These are phyloP conservation scores for Dicycla oo DNA, from an alignment of 2,888 invertebrate genomes.

Conservation along the genomic window DNA sequence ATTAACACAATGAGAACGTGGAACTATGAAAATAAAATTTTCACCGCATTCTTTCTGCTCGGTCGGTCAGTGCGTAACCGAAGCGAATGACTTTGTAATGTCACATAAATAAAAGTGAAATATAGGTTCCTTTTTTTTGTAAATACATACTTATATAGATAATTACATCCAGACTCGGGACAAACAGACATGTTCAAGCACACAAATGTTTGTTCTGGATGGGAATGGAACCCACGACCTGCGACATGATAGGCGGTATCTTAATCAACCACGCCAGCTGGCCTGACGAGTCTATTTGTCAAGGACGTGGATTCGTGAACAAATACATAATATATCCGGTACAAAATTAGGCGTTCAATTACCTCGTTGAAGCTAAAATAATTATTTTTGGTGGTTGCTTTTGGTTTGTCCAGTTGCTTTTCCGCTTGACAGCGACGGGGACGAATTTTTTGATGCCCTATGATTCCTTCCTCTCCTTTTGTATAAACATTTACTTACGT, in stretches of 20 bases:
- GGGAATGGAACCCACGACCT: too few relatives aligned
- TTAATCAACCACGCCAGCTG: too few relatives aligned
- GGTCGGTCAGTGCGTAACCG: slow-evolving; percentile 19
- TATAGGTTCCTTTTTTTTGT: neutral
- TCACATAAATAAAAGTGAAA: slow-evolving; percentile 3
- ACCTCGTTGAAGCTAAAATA: slow-evolving; percentile 15
- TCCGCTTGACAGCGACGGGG: too few relatives aligned
- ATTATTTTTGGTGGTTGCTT: neutral
- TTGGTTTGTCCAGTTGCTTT: neutral
- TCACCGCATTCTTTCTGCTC: slow-evolving; percentile 43
- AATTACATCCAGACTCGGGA: too few relatives aligned
- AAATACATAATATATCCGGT: slow-evolving; percentile 24
- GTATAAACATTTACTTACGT: too few relatives aligned
- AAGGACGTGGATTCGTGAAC: slow-evolving; percentile 21
- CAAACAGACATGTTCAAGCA: too few relatives aligned
- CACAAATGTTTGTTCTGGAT: too few relatives aligned
- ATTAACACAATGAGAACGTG: slow-evolving; percentile 37
- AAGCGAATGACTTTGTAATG: slow-evolving; percentile 31
- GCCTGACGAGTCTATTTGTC: too few relatives aligned
- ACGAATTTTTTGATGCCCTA: too few relatives aligned
- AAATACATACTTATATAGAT: too few relatives aligned
- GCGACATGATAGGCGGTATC: too few relatives aligned
- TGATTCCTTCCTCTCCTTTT: too few relatives aligned
- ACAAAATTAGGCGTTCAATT: slow-evolving; percentile 28
- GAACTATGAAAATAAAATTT: slow-evolving; percentile 30